Percentiles rank a stretch among this genome's conserved stretches.
phyloP scores from a whole-genome alignment of 2,797 vertebrate species.

The Coracias cyanogaster region DNA sequence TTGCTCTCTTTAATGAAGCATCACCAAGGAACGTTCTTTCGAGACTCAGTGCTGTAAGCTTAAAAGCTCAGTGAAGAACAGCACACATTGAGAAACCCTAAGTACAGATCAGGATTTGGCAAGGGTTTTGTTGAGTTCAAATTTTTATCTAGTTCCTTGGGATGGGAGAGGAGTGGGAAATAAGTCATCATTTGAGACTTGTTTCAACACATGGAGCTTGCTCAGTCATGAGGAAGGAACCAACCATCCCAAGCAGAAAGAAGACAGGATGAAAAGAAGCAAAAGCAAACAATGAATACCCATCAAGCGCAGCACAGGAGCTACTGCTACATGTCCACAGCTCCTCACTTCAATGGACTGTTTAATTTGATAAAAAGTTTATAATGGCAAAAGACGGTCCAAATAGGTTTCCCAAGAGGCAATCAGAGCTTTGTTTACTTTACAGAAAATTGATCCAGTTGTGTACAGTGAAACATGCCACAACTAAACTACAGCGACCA shows the following conservation, averaged over 20 bases:
- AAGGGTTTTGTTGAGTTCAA: not conserved
- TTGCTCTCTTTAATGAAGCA: not conserved
- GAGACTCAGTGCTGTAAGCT: not conserved
- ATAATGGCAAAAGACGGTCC: not conserved
- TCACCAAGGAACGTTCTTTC: not conserved
- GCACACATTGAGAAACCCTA: not conserved
- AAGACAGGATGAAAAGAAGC: not conserved
- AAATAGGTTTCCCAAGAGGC: not conserved
- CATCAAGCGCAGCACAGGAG: rapidly evolving
- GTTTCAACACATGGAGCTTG: not conserved
- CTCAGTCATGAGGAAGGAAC: not conserved
- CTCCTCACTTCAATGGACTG: not conserved
- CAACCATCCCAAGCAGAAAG: not conserved
- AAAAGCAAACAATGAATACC: not conserved
- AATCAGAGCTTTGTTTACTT: not conserved
- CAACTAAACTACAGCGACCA: not conserved
- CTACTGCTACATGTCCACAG: not conserved
- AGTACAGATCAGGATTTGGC: not conserved
- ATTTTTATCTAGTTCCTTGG: not conserved
- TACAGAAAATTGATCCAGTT: not conserved
- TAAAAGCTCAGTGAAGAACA: not conserved
- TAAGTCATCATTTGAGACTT: not conserved
- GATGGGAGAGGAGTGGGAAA: not conserved
- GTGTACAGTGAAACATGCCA: not conserved
- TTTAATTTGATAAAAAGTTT: not conserved